These are phyloP conservation scores for Mormyrus lacerda DNA, from an alignment of 2,113 vertebrate species.

Conservation along the genomic window DNA sequence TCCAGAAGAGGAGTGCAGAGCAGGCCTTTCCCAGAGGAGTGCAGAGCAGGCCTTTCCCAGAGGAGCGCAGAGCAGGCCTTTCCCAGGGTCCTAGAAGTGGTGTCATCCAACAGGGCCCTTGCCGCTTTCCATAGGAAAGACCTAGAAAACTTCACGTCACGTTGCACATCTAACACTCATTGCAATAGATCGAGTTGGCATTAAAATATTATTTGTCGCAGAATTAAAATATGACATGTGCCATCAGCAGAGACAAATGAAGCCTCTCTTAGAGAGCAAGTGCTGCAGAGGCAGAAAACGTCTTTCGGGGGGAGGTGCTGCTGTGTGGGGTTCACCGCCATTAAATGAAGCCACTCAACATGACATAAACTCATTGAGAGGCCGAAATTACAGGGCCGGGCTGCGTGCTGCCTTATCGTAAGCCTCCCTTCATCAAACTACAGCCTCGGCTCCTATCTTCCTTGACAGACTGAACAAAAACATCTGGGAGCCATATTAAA, in stretches of 20 bases:
- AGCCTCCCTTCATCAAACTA: not conserved
- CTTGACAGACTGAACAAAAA: slow-evolving; percentile 9
- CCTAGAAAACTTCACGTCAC: not conserved
- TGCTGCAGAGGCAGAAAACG: not conserved
- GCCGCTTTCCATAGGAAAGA: not conserved
- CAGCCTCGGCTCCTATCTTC: not conserved
- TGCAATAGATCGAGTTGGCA: not conserved
- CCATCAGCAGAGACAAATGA: not conserved
- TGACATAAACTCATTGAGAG: not conserved
- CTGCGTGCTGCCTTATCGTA: not conserved
- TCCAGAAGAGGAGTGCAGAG: not conserved
- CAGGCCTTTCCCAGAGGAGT: slow-evolving; percentile 6
- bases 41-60: slow-evolving; percentile 6
- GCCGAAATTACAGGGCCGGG: not conserved
- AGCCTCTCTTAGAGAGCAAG: not conserved
- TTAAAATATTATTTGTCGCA: not conserved
- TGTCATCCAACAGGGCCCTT: not conserved
- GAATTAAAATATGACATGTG: not conserved
- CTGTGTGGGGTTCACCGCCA: not conserved
- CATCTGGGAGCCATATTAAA: slow-evolving; percentile 9
- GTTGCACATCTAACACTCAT: not conserved
- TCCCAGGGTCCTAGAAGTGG: not conserved
- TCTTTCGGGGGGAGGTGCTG: not conserved
- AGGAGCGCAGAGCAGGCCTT: not conserved
- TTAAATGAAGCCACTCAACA: not conserved